Percentiles rank a stretch among this genome's conserved stretches.
Evolutionary conservation across 2,888 invertebrate genomes (phyloP).

Genomic region (Seira ritae): DNA sequence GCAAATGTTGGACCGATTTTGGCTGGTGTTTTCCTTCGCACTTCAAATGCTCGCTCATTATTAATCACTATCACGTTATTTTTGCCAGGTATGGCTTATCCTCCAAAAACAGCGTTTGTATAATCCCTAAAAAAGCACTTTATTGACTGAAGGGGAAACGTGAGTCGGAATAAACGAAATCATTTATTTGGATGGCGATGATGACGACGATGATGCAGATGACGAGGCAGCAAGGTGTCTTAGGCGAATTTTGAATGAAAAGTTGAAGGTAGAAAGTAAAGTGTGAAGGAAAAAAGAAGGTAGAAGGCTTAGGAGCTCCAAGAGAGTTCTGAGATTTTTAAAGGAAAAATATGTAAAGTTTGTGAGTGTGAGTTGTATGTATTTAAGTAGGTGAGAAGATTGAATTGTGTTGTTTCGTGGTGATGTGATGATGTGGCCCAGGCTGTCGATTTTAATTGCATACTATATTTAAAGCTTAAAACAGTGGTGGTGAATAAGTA

Average conservation of each 20-base stretch:
- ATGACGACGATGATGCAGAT: not conserved
- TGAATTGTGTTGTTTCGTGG: not conserved
- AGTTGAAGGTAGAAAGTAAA: not conserved
- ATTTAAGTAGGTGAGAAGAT: not conserved
- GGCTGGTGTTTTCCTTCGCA: not conserved
- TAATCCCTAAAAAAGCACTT: not conserved
- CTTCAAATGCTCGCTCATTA: conserved; percentile 7
- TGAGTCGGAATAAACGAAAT: not conserved
- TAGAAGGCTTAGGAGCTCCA: not conserved
- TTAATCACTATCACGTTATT: not conserved
- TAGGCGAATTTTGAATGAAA: not conserved
- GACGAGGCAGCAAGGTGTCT: not conserved
- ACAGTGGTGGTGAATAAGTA: not conserved
- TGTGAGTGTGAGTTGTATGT: no score
- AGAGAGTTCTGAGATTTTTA: not conserved
- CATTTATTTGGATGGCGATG: no score
- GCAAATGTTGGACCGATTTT: not conserved
- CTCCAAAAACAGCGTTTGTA: not conserved
- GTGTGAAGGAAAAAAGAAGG: not conserved
- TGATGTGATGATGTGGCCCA: not conserved
- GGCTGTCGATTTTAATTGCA: conserved; percentile 18
- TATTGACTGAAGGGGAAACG: conserved; percentile 15
- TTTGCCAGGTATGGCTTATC: not conserved
- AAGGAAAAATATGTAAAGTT: not conserved
- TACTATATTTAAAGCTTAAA: not conserved